These are phyloP conservation scores for Tarsius wallacei DNA, from an alignment of 2,797 vertebrate genomes.

Conservation along the genomic window DNA sequence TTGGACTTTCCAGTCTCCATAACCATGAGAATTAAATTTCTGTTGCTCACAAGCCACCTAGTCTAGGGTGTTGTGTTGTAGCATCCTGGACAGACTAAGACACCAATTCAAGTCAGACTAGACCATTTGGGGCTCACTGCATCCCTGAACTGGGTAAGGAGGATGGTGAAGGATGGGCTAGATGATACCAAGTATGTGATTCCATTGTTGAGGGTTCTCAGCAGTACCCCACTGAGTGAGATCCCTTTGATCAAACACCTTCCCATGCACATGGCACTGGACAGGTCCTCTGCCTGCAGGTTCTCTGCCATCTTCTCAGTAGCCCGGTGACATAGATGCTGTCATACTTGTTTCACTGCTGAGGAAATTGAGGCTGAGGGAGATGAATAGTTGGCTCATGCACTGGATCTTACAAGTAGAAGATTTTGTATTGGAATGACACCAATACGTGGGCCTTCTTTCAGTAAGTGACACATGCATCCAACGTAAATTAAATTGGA, in stretches of 20 bases:
- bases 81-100: not conserved
- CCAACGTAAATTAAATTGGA: not conserved
- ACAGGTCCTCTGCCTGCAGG: rapidly evolving
- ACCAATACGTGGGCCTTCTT: not conserved
- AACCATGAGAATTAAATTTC: not conserved
- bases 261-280: rapidly evolving
- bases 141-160: not conserved
- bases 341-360: rapidly evolving
- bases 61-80: not conserved
- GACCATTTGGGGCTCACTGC: not conserved
- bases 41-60: not conserved
- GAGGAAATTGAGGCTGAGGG: not conserved
- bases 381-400: not conserved
- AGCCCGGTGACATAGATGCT: rapidly evolving
- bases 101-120: not conserved
- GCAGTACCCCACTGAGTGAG: not conserved
- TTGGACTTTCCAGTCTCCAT: not conserved
- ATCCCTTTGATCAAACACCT: rapidly evolving
- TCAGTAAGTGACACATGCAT: not conserved
- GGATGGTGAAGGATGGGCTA: rapidly evolving
- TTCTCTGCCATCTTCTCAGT: not conserved
- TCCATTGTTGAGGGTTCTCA: not conserved
- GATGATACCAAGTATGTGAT: not conserved
- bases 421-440: not conserved
- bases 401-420: not conserved